A percentile compares a stretch with the other conserved stretches of the same genome.
Conservation (phyloP, 2,113 vertebrate species). For the Pseudorhombus dupliciocellatus region DNA sequence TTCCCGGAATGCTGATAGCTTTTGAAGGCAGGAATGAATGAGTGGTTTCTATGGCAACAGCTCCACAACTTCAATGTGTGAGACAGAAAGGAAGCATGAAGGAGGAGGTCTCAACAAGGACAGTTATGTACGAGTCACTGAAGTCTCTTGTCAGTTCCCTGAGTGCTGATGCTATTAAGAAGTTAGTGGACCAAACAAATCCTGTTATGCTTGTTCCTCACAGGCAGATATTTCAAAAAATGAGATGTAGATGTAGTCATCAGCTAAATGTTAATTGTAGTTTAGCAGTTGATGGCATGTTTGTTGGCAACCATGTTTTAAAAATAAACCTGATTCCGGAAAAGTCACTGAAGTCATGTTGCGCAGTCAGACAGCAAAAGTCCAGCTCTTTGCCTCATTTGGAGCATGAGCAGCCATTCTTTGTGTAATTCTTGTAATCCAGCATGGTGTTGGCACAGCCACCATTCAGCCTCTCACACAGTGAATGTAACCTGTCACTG, state of each 20-base stretch:
- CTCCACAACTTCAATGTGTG: conserved; percentile 70
- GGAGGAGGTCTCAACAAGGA: conserved; percentile 47
- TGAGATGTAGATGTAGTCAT: neutral
- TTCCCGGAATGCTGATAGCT: conserved; percentile 66
- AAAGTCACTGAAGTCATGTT: neutral
- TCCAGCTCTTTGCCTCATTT: neutral
- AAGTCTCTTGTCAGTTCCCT: conserved; percentile 13
- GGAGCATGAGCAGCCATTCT: neutral
- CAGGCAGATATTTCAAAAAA: conserved; percentile 1
- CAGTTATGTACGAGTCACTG: conserved; percentile 30
- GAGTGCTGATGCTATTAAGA: conserved; percentile 9
- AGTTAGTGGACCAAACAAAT: conserved; percentile 1
- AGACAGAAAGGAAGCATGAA: conserved; percentile 50
- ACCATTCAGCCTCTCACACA: conserved; percentile 11
- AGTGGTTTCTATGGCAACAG: conserved; percentile 78
- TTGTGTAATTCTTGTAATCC: neutral
- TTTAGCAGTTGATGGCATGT: conserved; percentile 25
- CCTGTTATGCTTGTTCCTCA: conserved; percentile 10
- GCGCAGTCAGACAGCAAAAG: neutral
- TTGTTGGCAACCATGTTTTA: conserved; percentile 33
- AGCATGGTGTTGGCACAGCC: conserved; percentile 17
- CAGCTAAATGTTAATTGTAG: conserved; percentile 44
- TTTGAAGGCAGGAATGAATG: conserved; percentile 67
- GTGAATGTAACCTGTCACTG: conserved; percentile 20
- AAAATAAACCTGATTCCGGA: conserved; percentile 9